Evolutionary conservation across 2,888 invertebrate species (phyloP).

Genomic region (Erannis defoliaria): DNA sequence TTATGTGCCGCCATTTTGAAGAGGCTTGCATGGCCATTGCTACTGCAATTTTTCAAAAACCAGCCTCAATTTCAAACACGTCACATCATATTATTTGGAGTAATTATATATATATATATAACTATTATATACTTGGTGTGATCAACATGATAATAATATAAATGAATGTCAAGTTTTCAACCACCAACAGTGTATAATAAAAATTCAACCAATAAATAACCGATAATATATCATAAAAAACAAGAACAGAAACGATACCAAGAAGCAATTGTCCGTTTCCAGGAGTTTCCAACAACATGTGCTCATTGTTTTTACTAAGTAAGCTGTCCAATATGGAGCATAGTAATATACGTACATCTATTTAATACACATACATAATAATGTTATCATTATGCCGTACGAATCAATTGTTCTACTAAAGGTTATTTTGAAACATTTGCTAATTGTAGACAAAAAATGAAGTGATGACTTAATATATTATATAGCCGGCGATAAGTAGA

Average conservation of each 20-base stretch:
- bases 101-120: too few relatives aligned
- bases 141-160: too few relatives aligned
- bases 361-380: background rate
- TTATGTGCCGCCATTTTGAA: too few relatives aligned
- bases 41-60: too few relatives aligned
- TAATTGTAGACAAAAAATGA: constrained; percentile 9
- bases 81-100: too few relatives aligned
- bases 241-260: too few relatives aligned
- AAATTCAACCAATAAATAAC: background rate
- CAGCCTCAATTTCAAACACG: background rate
- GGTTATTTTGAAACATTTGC: constrained; percentile 19
- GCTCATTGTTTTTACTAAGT: background rate
- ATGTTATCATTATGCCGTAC: constrained; percentile 14
- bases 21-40: too few relatives aligned
- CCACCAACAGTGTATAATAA: background rate
- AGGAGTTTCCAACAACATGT: background rate
- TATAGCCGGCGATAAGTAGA: background rate
- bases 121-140: too few relatives aligned
- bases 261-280: background rate
- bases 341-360: background rate
- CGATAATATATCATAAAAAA: background rate
- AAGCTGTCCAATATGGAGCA: background rate
- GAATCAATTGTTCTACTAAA: background rate
- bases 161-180: too few relatives aligned
- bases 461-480: background rate